These are phyloP conservation scores for Myotis brandtii DNA, from an alignment of 2,113 vertebrate species.

Conservation along the genomic window DNA sequence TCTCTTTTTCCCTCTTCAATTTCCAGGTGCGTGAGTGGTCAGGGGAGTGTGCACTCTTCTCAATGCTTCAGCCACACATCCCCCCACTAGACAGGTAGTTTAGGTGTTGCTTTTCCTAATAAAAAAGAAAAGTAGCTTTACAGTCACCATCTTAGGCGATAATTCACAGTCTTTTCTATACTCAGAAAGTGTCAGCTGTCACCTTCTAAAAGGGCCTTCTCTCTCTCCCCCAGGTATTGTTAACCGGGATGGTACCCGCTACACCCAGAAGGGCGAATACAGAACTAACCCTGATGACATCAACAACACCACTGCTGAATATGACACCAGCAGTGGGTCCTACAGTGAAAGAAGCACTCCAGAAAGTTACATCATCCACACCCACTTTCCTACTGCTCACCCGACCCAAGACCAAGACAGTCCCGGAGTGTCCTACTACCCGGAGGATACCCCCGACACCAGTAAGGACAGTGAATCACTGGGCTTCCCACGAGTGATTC, in stretches of 20 bases:
- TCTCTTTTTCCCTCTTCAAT: not conserved
- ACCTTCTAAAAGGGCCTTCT: conserved; percentile 41
- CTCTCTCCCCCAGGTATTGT: conserved; percentile 83
- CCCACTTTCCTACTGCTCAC: conserved; percentile 53
- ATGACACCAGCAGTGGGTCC: conserved; percentile 82
- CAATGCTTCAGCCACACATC: not conserved
- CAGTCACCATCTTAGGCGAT: not conserved
- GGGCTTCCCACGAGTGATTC: not conserved
- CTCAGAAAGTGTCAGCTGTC: not conserved
- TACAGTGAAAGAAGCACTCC: conserved; percentile 79
- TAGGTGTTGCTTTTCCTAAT: not conserved
- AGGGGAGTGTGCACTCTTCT: not conserved
- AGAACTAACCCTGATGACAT: conserved; percentile 75
- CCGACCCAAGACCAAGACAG: not conserved
- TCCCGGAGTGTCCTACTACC: not conserved
- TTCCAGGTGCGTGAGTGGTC: not conserved
- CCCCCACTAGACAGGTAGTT: not conserved
- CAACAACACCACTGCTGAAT: conserved; percentile 63
- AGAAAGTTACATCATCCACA: conserved; percentile 73
- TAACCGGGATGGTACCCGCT: conserved; percentile 85
- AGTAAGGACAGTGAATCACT: conserved; percentile 76
- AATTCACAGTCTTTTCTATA: not conserved
- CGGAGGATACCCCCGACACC: not conserved
- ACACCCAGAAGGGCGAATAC: conserved; percentile 64
- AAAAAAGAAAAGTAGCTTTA: not conserved